Evolutionary conservation across 53 echinoderm and acorn worm genomes (phyloP).

Genomic region (Holothuria scabra): DNA sequence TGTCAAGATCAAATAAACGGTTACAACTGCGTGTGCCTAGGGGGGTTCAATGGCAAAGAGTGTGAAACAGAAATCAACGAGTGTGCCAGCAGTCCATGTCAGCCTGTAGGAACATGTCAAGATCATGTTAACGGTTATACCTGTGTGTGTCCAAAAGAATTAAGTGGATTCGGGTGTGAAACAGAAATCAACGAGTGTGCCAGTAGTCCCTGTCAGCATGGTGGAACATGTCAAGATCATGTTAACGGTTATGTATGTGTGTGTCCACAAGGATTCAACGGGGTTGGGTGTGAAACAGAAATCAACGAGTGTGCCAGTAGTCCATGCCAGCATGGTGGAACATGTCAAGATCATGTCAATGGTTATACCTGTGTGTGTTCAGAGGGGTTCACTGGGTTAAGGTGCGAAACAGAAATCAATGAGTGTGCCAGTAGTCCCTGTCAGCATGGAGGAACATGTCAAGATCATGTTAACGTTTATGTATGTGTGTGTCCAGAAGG

Average conservation of each 20-base stretch:
- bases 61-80: slow-evolving; percentile 25
- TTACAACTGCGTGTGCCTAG: too few species aligned
- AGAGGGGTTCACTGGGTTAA: too few species aligned
- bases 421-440: too few species aligned
- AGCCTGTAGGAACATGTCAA: background rate
- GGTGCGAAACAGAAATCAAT: too few species aligned
- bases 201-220: background rate
- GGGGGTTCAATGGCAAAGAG: background rate
- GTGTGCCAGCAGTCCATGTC: slow-evolving; percentile 11
- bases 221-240: background rate
- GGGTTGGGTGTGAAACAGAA: background rate
- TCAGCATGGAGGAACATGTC: too few species aligned
- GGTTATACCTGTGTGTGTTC: too few species aligned
- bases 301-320: slow-evolving; percentile 4
- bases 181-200: slow-evolving; percentile 19
- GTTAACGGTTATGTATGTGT: too few species aligned
- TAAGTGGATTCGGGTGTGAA: background rate
- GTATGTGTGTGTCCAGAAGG: too few species aligned
- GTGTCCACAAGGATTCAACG: background rate
- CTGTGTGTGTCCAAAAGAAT: background rate
- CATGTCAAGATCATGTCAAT: background rate
- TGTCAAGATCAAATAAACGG: too few species aligned
- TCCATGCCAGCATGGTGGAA: background rate
- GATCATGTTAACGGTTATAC: background rate
- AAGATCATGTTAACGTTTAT: too few species aligned